Percentiles rank a stretch among this genome's conserved stretches.
These are phyloP conservation scores for Lophotriccus pileatus DNA, from an alignment of 2,797 vertebrate species.

Conservation along the genomic window DNA sequence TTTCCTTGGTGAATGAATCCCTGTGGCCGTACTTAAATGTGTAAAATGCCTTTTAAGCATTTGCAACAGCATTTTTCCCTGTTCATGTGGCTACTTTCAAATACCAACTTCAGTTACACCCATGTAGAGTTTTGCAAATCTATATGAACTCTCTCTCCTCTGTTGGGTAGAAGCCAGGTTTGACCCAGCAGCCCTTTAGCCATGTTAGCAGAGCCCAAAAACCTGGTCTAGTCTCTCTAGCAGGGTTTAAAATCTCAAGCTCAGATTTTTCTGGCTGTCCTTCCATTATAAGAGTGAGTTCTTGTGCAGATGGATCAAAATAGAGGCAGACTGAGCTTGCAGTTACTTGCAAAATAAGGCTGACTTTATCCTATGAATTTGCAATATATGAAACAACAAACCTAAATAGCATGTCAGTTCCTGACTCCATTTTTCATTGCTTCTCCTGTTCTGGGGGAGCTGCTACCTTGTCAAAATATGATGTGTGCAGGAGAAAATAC, in stretches of 20 bases:
- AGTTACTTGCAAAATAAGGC: conserved; percentile 9
- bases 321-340: neutral
- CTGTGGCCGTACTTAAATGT: neutral
- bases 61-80: neutral
- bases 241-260: neutral
- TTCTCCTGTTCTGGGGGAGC: neutral
- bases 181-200: neutral
- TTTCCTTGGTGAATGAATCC: neutral
- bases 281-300: neutral
- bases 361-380: conserved; percentile 11
- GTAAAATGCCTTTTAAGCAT: neutral
- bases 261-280: neutral
- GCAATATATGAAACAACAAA: neutral
- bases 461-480: neutral
- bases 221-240: neutral
- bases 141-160: neutral
- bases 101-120: neutral
- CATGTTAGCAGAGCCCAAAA: neutral
- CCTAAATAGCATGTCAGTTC: neutral
- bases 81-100: neutral
- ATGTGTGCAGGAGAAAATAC: neutral
- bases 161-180: neutral
- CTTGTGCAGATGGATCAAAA: conserved; percentile 9
- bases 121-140: neutral
- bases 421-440: neutral